Evolutionary conservation across 2,113 vertebrate genomes (phyloP), one percentile per base, ranked within the genome.

Genomic region (Pangasianodon hypophthalmus): DNA sequence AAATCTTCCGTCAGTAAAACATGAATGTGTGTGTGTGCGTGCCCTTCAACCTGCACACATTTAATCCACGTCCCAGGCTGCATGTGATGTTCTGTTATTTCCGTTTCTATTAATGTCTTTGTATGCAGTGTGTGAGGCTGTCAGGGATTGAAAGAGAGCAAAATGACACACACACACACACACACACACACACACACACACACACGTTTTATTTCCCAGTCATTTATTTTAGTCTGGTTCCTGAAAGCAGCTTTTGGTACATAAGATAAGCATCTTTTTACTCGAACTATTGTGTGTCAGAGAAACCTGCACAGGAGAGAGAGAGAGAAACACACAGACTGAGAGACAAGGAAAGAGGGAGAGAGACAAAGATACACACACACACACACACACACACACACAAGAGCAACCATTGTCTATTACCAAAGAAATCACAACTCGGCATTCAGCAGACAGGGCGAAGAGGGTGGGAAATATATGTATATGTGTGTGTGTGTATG

Each of bases 171-270:
- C 41, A 62, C 84, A 79, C 75, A 79, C 75, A 48, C 75, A 79
- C 75, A 48, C 19, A 79, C 75, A 46, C 73, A 46, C 73, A 77
- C 73, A 77, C 73, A 79, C 75, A 50, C 75, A 50, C 46, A 79
- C 77, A 80, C 46, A 50, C 26, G 19, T n/a, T 83, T 83, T 60
- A 71, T 50, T 87, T 69, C 48, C 64, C 24, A 56, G 46, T 52
- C 18, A 64, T n/a, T 67, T n/a, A 71, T 89, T 87, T 87, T 85
- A 82, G 41, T 88, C 77, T 85, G 67, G 44, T 83, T 73, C 75
- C 50, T 9, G 60, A 87, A 85, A 85, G 50, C 60, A 5, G 6
- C 71, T 48, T 7, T 14, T 44, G 44, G 50, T 10, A 75, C 60
- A 85, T 48, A 29, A 83, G 87, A 90, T 46, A 84, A 16, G 48